Evolutionary conservation across 2,888 invertebrate species (phyloP).

Genomic region (Keiferia lycopersicella): DNA sequence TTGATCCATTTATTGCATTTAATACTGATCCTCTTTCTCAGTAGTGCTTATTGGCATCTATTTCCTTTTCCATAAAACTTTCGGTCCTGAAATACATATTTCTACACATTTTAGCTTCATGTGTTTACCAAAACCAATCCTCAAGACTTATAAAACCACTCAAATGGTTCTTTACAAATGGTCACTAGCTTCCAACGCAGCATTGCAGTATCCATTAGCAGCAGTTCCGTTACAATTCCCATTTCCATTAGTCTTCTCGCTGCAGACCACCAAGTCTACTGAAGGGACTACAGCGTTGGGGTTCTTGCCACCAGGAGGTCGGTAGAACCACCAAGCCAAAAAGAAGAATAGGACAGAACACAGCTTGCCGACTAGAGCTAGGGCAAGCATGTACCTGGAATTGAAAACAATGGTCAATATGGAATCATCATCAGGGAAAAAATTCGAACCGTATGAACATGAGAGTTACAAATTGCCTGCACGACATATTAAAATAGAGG

Average conservation of each 20-base stretch:
- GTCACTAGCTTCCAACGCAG: constrained; percentile 70
- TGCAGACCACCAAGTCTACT: constrained; percentile 58
- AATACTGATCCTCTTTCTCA: neutral
- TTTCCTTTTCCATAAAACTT: neutral
- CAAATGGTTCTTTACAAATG: constrained; percentile 58
- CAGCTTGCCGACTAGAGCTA: constrained; percentile 86
- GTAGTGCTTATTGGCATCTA: neutral
- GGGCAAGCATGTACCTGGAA: constrained; percentile 86
- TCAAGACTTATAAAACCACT: neutral
- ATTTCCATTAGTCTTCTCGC: constrained; percentile 57
- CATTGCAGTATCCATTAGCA: constrained; percentile 70
- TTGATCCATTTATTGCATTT: constrained; percentile 5
- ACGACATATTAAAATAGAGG: too few species aligned
- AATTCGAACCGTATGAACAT: too few species aligned
- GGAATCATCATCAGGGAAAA: too few species aligned
- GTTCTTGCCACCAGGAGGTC: constrained; percentile 79
- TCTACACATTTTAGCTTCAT: too few species aligned
- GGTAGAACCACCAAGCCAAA: constrained; percentile 88
- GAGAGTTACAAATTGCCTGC: too few species aligned
- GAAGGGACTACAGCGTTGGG: constrained; percentile 64
- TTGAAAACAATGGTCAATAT: neutral
- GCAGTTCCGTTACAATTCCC: constrained; percentile 41
- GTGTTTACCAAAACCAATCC: too few species aligned
- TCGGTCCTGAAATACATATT: too few species aligned
- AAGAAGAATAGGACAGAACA: constrained; percentile 87